Evolutionary conservation across 37 sponge, comb jelly and placozoan species (phyloP), one percentile per base, ranked within the genome.

Genomic region (Tethya wilhelma): DNA sequence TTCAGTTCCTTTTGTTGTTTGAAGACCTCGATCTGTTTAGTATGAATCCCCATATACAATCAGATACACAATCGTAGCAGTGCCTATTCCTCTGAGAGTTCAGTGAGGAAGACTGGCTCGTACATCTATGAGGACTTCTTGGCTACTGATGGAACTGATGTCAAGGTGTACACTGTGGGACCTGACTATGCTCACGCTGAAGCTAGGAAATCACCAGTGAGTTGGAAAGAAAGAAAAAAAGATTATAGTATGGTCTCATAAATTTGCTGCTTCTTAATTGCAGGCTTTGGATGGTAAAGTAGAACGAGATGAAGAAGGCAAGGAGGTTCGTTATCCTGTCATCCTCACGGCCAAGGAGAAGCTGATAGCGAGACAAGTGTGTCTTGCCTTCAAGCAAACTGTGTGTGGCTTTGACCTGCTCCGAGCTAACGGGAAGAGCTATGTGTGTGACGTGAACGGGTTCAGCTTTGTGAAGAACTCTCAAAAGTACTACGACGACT

Each of bases 381-480:
- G 83, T 34, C 77, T 90, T 3, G 95, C 98, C 20, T 97, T 97
- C 73, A 89, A 91, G 95, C 98, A 97, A 89, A 91, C 90, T 45
- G 95, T 97, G 37, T 97, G 98, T 83, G 98, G 98, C 1, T 97
- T 97, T 79, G 98, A 97, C 67, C 69, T 97, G 79, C 90, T 97
- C 19, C 76, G 98, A 32, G 78, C 98, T 23, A 94, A 94, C 78
- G 98, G 95, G 20, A 94, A 94, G 74, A 87, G 87, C 55, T 97
- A 97, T 66, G 98, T 97, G 53, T 97, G 98, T 87, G 98, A 97
- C 39, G 98, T 97, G 25, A 97, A 97, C 72, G 98, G 98, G 44
- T 97, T 97, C 86, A 97, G 98, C 79, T 94, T 97, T 70, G 98
- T 97, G 34, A 97, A 94, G 69, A 92, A 87, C 72, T 94, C 95